These are phyloP conservation scores for Nycticorax nycticorax DNA, from an alignment of 2,113 vertebrate species.

Conservation along the genomic window DNA sequence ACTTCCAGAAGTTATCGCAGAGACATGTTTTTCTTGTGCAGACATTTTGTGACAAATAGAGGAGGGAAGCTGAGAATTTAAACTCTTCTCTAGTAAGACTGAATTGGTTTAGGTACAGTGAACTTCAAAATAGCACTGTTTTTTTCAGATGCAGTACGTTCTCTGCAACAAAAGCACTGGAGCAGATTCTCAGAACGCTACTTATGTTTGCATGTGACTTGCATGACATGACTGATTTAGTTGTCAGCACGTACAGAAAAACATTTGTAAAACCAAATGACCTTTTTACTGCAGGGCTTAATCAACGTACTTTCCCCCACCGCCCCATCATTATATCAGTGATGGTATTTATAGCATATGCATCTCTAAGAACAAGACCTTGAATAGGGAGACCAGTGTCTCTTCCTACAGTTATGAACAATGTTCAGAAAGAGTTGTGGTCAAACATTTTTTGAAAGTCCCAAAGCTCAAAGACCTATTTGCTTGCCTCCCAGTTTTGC, in stretches of 20 bases:
- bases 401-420: not conserved
- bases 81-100: not conserved
- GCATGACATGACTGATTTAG: not conserved
- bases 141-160: not conserved
- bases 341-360: not conserved
- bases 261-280: not conserved
- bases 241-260: not conserved
- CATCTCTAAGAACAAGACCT: not conserved
- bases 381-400: not conserved
- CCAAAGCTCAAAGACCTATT: not conserved
- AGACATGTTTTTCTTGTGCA: not conserved
- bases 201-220: not conserved
- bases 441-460: not conserved
- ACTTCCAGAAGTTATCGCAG: not conserved
- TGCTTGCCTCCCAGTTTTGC: not conserved
- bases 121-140: not conserved
- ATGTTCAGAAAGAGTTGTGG: not conserved
- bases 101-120: not conserved
- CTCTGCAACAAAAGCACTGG: not conserved
- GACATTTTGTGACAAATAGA: not conserved
- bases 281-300: not conserved
- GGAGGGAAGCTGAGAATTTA: not conserved
- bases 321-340: not conserved
- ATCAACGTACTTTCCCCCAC: fast-evolving
- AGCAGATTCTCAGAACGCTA: not conserved